A percentile compares a stretch with the other conserved stretches of the same genome.
Evolutionary conservation across 2,888 invertebrate genomes (phyloP).

Genomic region (Phanerotoma sp.): DNA sequence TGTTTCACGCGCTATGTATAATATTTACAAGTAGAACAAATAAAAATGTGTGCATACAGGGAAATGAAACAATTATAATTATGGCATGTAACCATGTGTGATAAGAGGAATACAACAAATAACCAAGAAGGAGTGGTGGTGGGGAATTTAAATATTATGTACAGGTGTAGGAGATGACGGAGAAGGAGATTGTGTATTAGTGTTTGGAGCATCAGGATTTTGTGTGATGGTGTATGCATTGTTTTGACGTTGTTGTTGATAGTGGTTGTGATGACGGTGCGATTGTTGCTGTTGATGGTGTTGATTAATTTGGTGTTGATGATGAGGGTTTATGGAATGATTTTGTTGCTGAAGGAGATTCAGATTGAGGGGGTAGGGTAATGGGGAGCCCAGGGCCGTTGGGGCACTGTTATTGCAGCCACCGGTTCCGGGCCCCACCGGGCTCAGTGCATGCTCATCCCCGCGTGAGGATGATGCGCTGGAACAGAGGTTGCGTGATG

Average conservation of each 20-base stretch:
- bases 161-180: constrained; percentile 57
- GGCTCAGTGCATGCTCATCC: constrained; percentile 73
- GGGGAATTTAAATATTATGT: constrained; percentile 54
- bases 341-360: constrained; percentile 52
- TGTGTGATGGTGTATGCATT: constrained; percentile 50
- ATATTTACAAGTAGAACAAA: constrained; percentile 48
- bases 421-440: constrained; percentile 67
- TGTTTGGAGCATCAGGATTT: constrained; percentile 51
- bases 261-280: constrained; percentile 42
- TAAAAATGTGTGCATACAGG: constrained; percentile 34
- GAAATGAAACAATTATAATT: neutral
- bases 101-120: constrained; percentile 19
- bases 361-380: constrained; percentile 56
- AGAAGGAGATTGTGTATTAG: constrained; percentile 54
- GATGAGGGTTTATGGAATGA: constrained; percentile 36
- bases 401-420: constrained; percentile 53
- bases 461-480: constrained; percentile 58
- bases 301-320: constrained; percentile 35
- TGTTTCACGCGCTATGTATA: constrained; percentile 50
- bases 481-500: constrained; percentile 56
- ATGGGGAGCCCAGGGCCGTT: constrained; percentile 57
- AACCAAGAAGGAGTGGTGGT: too few species aligned
- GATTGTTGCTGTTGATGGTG: constrained; percentile 35
- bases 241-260: constrained; percentile 42
- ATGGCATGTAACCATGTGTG: neutral